Conservation (phyloP, 1,140 invertebrate genomes). For the Drosophila cardini region DNA sequence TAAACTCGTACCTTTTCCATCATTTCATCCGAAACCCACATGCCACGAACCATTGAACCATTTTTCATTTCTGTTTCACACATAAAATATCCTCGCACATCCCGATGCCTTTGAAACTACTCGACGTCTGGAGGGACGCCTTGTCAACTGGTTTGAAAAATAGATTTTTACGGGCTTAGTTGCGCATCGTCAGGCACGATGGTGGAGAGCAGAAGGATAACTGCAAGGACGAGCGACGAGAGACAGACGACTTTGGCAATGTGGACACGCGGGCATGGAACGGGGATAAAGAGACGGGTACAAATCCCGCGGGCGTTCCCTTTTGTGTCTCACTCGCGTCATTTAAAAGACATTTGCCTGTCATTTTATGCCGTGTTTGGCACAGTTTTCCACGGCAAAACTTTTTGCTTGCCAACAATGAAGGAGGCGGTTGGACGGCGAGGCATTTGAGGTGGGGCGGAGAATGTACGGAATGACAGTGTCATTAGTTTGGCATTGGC, state of each 20-base stretch:
- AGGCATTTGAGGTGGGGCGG: background rate
- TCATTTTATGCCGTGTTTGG: slow-evolving; percentile 83
- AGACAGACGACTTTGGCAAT: slow-evolving; percentile 29
- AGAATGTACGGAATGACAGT: slow-evolving; percentile 35
- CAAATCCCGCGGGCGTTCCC: slow-evolving; percentile 79
- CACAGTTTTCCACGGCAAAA: slow-evolving; percentile 69
- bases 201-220: slow-evolving; percentile 5
- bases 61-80: slow-evolving; percentile 51
- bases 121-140: slow-evolving; percentile 43
- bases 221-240: background rate
- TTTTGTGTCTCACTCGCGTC: slow-evolving; percentile 82
- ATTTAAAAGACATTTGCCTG: slow-evolving; percentile 83
- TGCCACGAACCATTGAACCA: slow-evolving; percentile 24
- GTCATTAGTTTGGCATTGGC: slow-evolving; percentile 82
- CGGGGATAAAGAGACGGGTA: background rate
- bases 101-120: slow-evolving; percentile 43
- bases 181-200: slow-evolving; percentile 80
- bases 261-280: slow-evolving; percentile 19
- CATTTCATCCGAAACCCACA: slow-evolving; percentile 3
- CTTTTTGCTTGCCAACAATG: slow-evolving; percentile 54
- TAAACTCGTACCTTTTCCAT: slow-evolving; percentile 34
- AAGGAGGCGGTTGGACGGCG: background rate
- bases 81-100: slow-evolving; percentile 48
- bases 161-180: slow-evolving; percentile 82
- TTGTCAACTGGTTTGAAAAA: slow-evolving; percentile 83